These are phyloP conservation scores for Barypeithes pellucidus DNA, from an alignment of 2,888 invertebrate genomes.

Conservation along the genomic window DNA sequence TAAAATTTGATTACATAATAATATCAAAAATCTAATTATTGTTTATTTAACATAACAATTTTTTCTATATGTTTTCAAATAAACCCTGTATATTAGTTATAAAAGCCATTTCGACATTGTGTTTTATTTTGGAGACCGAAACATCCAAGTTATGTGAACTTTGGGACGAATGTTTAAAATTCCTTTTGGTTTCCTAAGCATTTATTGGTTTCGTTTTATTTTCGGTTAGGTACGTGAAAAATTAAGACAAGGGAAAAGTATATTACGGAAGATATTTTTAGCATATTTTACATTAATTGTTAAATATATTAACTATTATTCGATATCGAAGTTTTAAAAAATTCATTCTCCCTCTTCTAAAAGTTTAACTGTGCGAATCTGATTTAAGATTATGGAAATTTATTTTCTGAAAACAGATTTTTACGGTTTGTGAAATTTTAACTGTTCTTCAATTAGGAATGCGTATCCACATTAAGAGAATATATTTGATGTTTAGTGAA, in stretches of 20 bases:
- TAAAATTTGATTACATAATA: too few relatives aligned
- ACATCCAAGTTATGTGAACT: conserved; percentile 28
- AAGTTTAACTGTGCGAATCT: too few relatives aligned
- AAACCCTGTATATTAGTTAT: conserved; percentile 6
- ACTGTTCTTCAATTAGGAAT: too few relatives aligned
- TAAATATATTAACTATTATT: too few relatives aligned
- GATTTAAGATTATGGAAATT: too few relatives aligned
- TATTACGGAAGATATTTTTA: neutral
- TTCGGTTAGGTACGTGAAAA: conserved; percentile 14
- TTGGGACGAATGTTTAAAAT: conserved; percentile 25
- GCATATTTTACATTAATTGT: conserved; percentile 1
- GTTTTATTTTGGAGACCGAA: conserved; percentile 30
- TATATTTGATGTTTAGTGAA: too few relatives aligned
- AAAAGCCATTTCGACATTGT: conserved; percentile 8
- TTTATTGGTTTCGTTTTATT: conserved; percentile 29
- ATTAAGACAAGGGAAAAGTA: neutral
- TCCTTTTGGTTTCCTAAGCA: conserved; percentile 25
- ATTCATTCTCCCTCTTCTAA: too few relatives aligned
- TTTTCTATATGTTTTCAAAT: neutral
- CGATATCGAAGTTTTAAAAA: too few relatives aligned
- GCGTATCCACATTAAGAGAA: too few relatives aligned
- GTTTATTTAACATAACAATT: neutral
- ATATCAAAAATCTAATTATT: too few relatives aligned
- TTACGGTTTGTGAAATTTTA: too few relatives aligned
- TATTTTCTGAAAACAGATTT: too few relatives aligned